Evolutionary conservation across 1,140 invertebrate species (phyloP).

Genomic region (Pogonomyrmex barbatus): DNA sequence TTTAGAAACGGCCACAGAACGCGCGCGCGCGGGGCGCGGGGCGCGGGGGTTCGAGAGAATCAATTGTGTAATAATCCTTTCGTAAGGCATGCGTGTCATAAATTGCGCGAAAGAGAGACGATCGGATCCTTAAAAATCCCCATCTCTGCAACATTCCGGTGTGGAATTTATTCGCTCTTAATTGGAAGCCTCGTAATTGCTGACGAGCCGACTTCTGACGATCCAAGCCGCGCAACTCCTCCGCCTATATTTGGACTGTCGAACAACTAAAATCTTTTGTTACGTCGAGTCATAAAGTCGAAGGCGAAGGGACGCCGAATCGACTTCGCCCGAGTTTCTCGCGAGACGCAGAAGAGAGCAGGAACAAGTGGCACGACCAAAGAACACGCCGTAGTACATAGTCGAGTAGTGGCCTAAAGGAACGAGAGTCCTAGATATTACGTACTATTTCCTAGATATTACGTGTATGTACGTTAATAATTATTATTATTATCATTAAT

Average conservation of each 20-base stretch:
- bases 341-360: background rate
- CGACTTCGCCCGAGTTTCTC: slow-evolving; percentile 3
- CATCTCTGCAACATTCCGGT: background rate
- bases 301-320: background rate
- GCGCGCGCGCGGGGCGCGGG: no score
- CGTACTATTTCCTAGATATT: slow-evolving; percentile 60
- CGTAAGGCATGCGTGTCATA: background rate
- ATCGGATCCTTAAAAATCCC: slow-evolving; percentile 17
- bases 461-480: slow-evolving; percentile 63
- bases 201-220: background rate
- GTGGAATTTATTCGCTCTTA: background rate
- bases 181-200: background rate
- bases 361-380: slow-evolving; percentile 70
- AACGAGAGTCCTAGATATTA: slow-evolving; percentile 70
- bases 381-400: slow-evolving; percentile 64
- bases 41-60: background rate
- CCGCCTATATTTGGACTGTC: background rate
- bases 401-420: slow-evolving; percentile 67
- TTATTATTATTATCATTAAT: slow-evolving; percentile 67
- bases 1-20: slow-evolving; percentile 25
- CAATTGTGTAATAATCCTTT: slow-evolving; percentile 37
- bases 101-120: slow-evolving; percentile 3
- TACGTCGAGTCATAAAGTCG: background rate
- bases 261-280: slow-evolving; percentile 23
- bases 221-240: background rate